Conservation (phyloP, 2,113 vertebrate species). For the Cardinalis cardinalis region DNA sequence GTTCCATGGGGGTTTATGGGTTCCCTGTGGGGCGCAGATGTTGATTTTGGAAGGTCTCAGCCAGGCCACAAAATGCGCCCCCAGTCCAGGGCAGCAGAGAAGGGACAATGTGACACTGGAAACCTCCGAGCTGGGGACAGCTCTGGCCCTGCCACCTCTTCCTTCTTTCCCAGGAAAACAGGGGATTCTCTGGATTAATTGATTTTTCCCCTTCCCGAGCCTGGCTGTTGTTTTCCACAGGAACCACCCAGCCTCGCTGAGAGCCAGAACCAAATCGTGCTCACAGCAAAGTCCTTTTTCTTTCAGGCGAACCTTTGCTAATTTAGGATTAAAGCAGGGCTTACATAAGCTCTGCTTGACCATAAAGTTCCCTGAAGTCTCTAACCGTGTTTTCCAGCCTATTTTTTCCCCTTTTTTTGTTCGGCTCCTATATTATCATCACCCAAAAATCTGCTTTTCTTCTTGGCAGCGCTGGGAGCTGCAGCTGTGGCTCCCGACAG, state of each 20-base stretch:
- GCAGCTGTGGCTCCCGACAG: slow-evolving; percentile 50
- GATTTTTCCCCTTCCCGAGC: neutral
- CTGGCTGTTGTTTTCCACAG: neutral
- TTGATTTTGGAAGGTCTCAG: neutral
- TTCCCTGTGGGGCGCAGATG: neutral
- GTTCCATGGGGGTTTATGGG: rapidly evolving
- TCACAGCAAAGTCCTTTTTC: neutral
- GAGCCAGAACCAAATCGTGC: neutral
- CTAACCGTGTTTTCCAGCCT: neutral
- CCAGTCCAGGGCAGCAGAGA: neutral
- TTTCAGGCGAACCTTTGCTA: neutral
- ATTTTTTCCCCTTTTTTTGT: neutral
- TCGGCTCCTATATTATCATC: neutral
- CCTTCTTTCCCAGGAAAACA: neutral
- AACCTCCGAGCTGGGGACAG: neutral
- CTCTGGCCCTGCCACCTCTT: neutral
- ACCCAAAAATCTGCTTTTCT: slow-evolving; percentile 19
- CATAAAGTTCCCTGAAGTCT: neutral
- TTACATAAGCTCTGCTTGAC: neutral
- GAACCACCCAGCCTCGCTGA: neutral
- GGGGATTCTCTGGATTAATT: neutral
- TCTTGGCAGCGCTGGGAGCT: neutral
- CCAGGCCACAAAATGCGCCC: neutral
- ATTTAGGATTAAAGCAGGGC: neutral
- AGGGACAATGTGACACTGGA: neutral